Conservation (phyloP, 1,140 invertebrate species). For the Patella vulgata region DNA sequence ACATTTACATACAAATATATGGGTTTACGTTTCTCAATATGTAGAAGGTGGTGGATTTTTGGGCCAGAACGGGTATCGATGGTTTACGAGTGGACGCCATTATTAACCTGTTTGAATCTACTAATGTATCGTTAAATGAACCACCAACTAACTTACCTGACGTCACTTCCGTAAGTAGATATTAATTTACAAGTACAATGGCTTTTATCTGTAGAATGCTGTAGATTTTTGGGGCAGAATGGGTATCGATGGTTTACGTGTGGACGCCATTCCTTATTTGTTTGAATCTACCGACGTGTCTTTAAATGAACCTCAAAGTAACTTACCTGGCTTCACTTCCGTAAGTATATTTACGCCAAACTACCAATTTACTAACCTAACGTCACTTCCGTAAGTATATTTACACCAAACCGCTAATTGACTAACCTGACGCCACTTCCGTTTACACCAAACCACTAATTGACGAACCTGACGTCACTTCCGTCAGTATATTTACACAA, state of each 20-base stretch:
- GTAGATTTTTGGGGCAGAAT: not conserved
- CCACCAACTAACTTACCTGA: not conserved
- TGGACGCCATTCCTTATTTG: not conserved
- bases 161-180: too few species aligned
- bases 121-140: not conserved
- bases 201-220: slow-evolving; percentile 8
- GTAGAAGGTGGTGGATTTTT: slow-evolving; percentile 6
- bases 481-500: too few species aligned
- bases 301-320: not conserved
- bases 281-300: not conserved
- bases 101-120: not conserved
- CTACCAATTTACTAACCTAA: too few species aligned
- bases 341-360: too few species aligned
- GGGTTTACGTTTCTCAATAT: too few species aligned
- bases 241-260: not conserved
- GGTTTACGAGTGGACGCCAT: not conserved
- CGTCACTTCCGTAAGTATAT: too few species aligned
- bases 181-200: too few species aligned
- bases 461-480: too few species aligned
- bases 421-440: too few species aligned
- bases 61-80: not conserved
- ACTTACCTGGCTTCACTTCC: slow-evolving; percentile 1
- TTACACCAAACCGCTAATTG: too few species aligned
- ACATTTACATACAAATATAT: too few species aligned
- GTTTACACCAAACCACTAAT: too few species aligned